phyloP scores from a whole-genome alignment of 2,888 invertebrate genomes.

The Erebia palarica region DNA sequence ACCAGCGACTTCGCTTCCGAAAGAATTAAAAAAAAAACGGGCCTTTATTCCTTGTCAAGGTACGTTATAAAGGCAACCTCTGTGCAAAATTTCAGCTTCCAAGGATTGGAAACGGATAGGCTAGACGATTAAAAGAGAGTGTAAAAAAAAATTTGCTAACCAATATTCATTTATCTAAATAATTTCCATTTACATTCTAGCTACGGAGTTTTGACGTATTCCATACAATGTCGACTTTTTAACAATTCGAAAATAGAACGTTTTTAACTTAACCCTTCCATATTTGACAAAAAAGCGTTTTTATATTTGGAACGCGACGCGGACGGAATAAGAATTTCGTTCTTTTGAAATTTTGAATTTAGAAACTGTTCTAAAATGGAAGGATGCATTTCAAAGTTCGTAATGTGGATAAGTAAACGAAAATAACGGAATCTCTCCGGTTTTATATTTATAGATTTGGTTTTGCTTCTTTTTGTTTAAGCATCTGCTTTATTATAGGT shows the following conservation, averaged over 20 bases:
- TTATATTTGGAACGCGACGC: constrained; percentile 80
- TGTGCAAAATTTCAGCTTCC: too few relatives aligned
- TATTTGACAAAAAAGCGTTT: constrained; percentile 81
- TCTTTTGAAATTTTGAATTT: constrained; percentile 67
- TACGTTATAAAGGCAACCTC: too few relatives aligned
- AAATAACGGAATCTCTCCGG: constrained; percentile 54
- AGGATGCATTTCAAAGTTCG: constrained; percentile 56
- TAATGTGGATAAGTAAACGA: constrained; percentile 64
- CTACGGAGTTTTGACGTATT: constrained; percentile 81
- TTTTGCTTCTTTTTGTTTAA: constrained; percentile 10
- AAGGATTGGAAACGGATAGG: too few relatives aligned
- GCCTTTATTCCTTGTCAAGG: too few relatives aligned
- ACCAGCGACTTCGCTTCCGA: too few relatives aligned
- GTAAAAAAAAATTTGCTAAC: not conserved
- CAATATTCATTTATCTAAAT: constrained; percentile 37
- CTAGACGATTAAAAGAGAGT: not conserved
- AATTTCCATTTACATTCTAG: constrained; percentile 54
- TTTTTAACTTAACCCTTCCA: constrained; percentile 83
- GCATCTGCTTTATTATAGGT: too few relatives aligned
- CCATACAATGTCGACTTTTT: constrained; percentile 82
- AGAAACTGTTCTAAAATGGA: constrained; percentile 73
- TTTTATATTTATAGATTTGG: constrained; percentile 18
- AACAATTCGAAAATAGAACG: constrained; percentile 82
- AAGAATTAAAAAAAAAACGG: too few relatives aligned
- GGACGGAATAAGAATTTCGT: constrained; percentile 73